Percentiles rank a stretch among this genome's conserved stretches.
Conservation (phyloP, 2,888 invertebrate species). For the Xanthia togata region DNA sequence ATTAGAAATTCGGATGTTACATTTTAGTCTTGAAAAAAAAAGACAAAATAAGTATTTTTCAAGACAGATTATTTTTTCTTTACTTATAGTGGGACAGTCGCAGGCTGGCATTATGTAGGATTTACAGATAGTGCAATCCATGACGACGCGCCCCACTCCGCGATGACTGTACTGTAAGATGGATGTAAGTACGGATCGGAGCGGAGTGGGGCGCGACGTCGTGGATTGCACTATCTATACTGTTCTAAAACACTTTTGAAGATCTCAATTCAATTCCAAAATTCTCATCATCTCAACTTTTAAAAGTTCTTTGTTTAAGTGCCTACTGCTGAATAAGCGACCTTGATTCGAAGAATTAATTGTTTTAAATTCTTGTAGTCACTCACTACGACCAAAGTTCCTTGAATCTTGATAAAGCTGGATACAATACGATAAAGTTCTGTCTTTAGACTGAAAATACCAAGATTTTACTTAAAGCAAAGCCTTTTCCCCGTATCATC, state of each 20-base stretch:
- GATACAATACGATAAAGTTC: background rate
- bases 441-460: background rate
- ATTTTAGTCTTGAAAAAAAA: background rate
- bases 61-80: background rate
- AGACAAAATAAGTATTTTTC: background rate
- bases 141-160: no score
- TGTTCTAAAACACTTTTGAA: background rate
- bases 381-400: background rate
- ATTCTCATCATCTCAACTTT: background rate
- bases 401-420: conserved; percentile 1
- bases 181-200: no score
- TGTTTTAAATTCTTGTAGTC: conserved; percentile 21
- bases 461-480: conserved; percentile 22
- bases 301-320: background rate
- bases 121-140: no score
- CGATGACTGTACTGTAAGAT: no score
- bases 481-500: background rate
- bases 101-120: background rate
- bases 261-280: no score
- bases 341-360: background rate
- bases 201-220: no score
- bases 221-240: no score
- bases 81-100: no score
- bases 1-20: background rate
- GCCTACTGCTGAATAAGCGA: background rate